Conservation (phyloP, 2,113 vertebrate species). For the western clawed frog (Xenopus tropicalis) region UCB_Xtro_10.0 CM004443.2:212467001-212467500, state of each 20-base stretch:
- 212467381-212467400: too few relatives aligned
- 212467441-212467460: too few relatives aligned
- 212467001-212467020: too few relatives aligned
- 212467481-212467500: too few relatives aligned
- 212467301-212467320: too few relatives aligned
- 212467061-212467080: slow-evolving; percentile 30
- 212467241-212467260: not conserved
- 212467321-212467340: too few relatives aligned
- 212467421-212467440: too few relatives aligned
- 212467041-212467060: slow-evolving; percentile 1
- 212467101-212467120: slow-evolving; percentile 26
- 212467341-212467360: too few relatives aligned
- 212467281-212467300: not conserved
- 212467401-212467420: too few relatives aligned
- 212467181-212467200: not conserved
- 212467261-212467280: not conserved
- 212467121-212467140: slow-evolving; percentile 34
- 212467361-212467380: too few relatives aligned
- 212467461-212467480: too few relatives aligned
- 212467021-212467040: too few relatives aligned
- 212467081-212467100: slow-evolving; percentile 26
- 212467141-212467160: slow-evolving; percentile 23
- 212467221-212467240: not conserved
- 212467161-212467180: slow-evolving; percentile 11
- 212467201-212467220: not conserved